phyloP scores from a whole-genome alignment of 2,113 vertebrate species.

The Pampusana beccarii region DNA sequence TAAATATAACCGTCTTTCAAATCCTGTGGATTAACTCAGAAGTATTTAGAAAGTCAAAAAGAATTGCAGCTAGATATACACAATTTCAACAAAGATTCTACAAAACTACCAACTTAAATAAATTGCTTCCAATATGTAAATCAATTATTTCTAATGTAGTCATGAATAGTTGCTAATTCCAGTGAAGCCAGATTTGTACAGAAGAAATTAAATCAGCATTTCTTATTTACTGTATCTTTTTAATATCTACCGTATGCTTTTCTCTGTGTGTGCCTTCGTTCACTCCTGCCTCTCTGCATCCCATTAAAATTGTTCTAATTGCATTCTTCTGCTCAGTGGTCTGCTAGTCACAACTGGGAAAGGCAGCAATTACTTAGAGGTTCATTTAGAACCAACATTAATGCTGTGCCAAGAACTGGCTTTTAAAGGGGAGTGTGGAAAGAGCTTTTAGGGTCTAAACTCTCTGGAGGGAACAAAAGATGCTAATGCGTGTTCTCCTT shows the following conservation, averaged over 20 bases:
- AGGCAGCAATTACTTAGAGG: not conserved
- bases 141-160: not conserved
- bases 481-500: not conserved
- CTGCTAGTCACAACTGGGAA: not conserved
- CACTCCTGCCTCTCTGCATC: not conserved
- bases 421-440: not conserved
- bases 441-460: not conserved
- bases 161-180: not conserved
- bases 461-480: not conserved
- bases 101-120: not conserved
- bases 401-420: not conserved
- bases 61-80: not conserved
- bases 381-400: conserved; percentile 16
- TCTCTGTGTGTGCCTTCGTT: not conserved
- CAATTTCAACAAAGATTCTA: not conserved
- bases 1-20: not conserved
- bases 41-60: not conserved
- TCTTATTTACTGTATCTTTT: not conserved
- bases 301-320: not conserved
- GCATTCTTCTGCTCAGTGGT: not conserved
- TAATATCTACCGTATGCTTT: not conserved
- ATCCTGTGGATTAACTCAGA: not conserved
- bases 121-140: not conserved
- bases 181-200: not conserved
- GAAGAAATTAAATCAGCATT: not conserved